Evolutionary conservation across 2,888 invertebrate species (phyloP).

Genomic region (Lithophane leautieri): DNA sequence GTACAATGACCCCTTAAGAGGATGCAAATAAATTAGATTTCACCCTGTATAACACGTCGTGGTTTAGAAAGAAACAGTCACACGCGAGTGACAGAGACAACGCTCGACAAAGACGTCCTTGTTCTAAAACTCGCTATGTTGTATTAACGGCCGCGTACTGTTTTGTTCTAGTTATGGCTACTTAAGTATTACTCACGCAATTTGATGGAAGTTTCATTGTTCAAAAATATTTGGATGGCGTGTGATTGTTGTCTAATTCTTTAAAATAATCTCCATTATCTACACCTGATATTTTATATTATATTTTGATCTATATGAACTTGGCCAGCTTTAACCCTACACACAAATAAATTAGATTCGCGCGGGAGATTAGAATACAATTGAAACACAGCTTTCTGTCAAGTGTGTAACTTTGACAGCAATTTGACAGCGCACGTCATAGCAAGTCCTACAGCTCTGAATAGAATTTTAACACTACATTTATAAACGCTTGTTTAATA

Average conservation of each 20-base stretch:
- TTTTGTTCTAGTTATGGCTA: background rate
- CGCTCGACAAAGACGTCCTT: background rate
- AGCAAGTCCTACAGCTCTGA: conserved; percentile 23
- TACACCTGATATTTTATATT: background rate
- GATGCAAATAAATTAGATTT: no score
- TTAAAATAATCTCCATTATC: background rate
- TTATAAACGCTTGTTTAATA: conserved; percentile 56
- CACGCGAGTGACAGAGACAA: background rate
- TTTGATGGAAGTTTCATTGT: background rate
- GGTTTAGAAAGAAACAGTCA: background rate
- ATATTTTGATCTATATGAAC: background rate
- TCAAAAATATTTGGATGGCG: background rate
- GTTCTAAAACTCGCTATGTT: background rate
- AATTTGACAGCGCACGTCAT: conserved; percentile 7
- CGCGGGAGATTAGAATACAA: conserved; percentile 3
- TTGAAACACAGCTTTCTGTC: background rate
- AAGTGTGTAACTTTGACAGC: conserved; percentile 22
- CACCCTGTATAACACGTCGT: background rate
- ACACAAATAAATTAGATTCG: background rate
- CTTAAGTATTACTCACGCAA: background rate
- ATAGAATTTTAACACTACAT: conserved; percentile 37
- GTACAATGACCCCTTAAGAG: no score
- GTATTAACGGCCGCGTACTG: background rate
- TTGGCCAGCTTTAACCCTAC: background rate
- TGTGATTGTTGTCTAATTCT: background rate